Percentiles rank a stretch among this genome's conserved stretches.
Conservation (phyloP, 2,113 vertebrate species). For the Ariopsis seemanni region DNA sequence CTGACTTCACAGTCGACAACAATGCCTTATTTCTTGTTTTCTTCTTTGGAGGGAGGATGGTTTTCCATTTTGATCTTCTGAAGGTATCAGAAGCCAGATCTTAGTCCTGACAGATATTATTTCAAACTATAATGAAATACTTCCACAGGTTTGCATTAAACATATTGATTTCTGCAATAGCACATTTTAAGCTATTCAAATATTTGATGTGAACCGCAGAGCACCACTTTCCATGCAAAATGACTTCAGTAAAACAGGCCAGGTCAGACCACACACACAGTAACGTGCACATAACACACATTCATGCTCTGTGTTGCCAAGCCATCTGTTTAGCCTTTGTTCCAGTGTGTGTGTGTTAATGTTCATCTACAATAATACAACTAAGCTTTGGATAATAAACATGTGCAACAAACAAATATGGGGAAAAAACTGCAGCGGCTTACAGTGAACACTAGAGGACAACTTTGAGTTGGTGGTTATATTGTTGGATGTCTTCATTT, state of each 20-base stretch:
- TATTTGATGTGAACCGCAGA: neutral
- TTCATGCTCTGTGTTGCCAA: neutral
- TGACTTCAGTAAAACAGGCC: too few species aligned
- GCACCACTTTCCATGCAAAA: too few species aligned
- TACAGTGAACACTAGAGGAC: conserved; percentile 5
- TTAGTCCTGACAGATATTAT: neutral
- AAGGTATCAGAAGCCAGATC: neutral
- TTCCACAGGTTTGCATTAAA: neutral
- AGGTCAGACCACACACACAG: too few species aligned
- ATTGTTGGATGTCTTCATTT: neutral
- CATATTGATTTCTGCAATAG: neutral
- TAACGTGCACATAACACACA: neutral
- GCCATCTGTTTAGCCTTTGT: too few species aligned
- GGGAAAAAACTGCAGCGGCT: neutral
- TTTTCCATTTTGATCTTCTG: neutral
- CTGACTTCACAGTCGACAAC: neutral
- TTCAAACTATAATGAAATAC: neutral
- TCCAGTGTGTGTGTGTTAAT: neutral
- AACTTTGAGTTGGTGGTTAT: neutral
- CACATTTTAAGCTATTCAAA: neutral
- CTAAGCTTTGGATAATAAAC: neutral
- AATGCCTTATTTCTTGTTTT: neutral
- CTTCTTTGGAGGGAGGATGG: neutral
- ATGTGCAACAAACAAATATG: neutral
- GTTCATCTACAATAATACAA: conserved; percentile 2